Conservation (phyloP, 2,888 invertebrate genomes). For the Cistogaster globosa region DNA sequence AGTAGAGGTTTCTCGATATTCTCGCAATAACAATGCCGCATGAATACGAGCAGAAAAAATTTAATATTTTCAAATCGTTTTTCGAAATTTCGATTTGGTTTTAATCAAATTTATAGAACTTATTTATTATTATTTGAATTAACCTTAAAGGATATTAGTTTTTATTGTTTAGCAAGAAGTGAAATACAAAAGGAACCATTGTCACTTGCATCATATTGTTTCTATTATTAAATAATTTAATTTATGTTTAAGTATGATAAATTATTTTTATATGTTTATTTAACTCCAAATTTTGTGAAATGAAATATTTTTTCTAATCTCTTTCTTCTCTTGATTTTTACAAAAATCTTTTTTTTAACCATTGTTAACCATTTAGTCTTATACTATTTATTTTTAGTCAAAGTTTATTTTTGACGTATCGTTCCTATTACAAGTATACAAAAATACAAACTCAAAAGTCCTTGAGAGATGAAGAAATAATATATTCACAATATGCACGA, state of each 20-base stretch:
- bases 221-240: not conserved
- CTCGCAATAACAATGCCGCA: no score
- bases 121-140: no score
- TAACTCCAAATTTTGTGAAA: slow-evolving; percentile 7
- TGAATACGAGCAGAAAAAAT: no score
- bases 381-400: not conserved
- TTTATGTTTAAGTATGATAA: not conserved
- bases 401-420: slow-evolving; percentile 10
- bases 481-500: not conserved
- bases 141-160: no score
- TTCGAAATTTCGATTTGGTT: no score
- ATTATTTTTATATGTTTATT: slow-evolving; percentile 1
- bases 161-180: not conserved
- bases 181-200: slow-evolving; percentile 18
- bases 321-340: not conserved
- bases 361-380: not conserved
- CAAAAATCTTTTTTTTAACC: not conserved
- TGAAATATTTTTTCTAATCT: not conserved
- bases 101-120: no score
- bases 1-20: no score
- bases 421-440: slow-evolving; percentile 15
- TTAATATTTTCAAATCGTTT: no score
- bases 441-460: not conserved
- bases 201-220: slow-evolving; percentile 50
- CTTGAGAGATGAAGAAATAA: not conserved